phyloP scores from a whole-genome alignment of 1,140 invertebrate genomes.

The Meloidogyne hapla region DNA sequence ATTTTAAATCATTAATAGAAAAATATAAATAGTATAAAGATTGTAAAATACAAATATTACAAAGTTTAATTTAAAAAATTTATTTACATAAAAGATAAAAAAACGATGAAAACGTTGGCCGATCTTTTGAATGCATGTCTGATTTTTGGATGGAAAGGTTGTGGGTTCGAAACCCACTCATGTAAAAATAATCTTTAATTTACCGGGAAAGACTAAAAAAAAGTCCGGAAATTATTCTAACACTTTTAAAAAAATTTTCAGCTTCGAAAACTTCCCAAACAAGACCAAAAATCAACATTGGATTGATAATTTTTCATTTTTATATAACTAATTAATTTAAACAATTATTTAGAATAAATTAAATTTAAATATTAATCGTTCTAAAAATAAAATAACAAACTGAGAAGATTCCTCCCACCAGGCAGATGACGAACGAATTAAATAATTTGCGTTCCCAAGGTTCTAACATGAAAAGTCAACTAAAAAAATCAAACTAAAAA shows the following conservation, averaged over 20 bases:
- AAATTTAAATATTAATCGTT: not conserved
- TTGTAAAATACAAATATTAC: too few species aligned
- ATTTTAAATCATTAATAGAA: not conserved
- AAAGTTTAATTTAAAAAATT: too few species aligned
- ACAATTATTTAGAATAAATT: conserved; percentile 24
- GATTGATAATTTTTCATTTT: not conserved
- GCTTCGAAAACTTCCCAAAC: not conserved
- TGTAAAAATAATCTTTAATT: not conserved
- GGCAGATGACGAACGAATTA: conserved; percentile 46
- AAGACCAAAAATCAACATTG: not conserved
- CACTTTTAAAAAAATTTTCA: not conserved
- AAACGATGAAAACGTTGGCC: too few species aligned
- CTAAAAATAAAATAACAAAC: conserved; percentile 6
- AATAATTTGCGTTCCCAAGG: conserved; percentile 61
- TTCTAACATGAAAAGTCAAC: conserved; percentile 60
- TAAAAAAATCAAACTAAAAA: not conserved
- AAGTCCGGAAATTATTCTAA: not conserved
- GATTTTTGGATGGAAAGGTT: not conserved
- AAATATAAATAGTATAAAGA: too few species aligned
- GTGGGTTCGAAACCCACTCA: not conserved
- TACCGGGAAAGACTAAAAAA: too few species aligned
- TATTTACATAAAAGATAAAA: too few species aligned
- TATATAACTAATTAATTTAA: conserved; percentile 22
- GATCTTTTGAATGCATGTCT: not conserved
- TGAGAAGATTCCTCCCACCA: not conserved